Percentiles rank a stretch among this genome's conserved stretches.
These are phyloP conservation scores for Lutjanus erythropterus DNA, from an alignment of 2,113 vertebrate genomes.

Conservation along the genomic window DNA sequence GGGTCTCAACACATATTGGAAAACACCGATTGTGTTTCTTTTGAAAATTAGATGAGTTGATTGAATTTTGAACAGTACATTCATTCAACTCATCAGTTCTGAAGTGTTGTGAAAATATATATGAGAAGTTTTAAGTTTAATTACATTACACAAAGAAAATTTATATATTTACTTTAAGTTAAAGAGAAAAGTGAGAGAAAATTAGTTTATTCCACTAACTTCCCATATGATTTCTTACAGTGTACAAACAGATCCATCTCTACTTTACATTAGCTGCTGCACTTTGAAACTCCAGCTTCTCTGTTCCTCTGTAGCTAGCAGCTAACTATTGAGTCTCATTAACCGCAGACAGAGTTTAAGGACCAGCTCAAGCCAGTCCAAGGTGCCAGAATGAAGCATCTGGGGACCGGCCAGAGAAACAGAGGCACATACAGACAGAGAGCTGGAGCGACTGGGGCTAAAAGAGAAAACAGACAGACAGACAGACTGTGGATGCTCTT, in stretches of 20 bases:
- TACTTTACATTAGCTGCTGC: neutral
- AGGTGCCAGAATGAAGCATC: conserved; percentile 30
- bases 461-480: conserved; percentile 18
- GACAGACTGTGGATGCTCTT: conserved; percentile 12
- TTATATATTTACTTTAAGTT: too few relatives aligned
- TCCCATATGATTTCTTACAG: too few relatives aligned
- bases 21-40: too few relatives aligned
- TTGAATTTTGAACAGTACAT: too few relatives aligned
- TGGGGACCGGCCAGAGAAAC: neutral
- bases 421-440: neutral
- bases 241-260: conserved; percentile 4
- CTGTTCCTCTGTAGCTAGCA: conserved; percentile 1
- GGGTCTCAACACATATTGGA: too few relatives aligned
- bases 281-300: conserved; percentile 3
- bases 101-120: too few relatives aligned
- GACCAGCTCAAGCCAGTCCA: conserved; percentile 10
- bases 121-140: too few relatives aligned
- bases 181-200: too few relatives aligned
- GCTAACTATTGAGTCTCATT: conserved; percentile 20
- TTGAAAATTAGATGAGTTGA: too few relatives aligned
- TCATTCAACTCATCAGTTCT: too few relatives aligned
- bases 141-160: too few relatives aligned
- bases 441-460: conserved; percentile 3
- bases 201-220: too few relatives aligned
- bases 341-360: conserved; percentile 22